phyloP scores from a whole-genome alignment of 2,888 invertebrate genomes.

The Dascillus cervinus region DNA sequence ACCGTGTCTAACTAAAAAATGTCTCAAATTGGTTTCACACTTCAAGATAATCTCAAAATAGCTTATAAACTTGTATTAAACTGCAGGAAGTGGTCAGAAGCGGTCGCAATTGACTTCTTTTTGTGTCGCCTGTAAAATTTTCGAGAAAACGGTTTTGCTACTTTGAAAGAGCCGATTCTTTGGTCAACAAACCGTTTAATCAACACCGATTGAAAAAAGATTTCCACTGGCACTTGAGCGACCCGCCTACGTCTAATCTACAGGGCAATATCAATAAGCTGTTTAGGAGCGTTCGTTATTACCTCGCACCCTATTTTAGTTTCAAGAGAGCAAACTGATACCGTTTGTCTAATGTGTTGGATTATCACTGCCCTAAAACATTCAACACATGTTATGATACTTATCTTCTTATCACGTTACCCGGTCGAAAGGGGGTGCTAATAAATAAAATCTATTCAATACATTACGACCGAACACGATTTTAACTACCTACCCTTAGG shows the following conservation, averaged over 20 bases:
- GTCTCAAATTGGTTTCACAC: constrained; percentile 7
- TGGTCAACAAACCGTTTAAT: too few relatives aligned
- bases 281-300: too few relatives aligned
- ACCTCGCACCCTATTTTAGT: constrained; percentile 10
- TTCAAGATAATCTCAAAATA: too few relatives aligned
- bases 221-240: constrained; percentile 18
- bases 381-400: constrained; percentile 38
- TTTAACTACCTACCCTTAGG: too few relatives aligned
- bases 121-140: not conserved
- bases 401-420: constrained; percentile 29
- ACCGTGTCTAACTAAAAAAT: constrained; percentile 9
- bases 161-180: not conserved
- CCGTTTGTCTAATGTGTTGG: constrained; percentile 23
- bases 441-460: too few relatives aligned
- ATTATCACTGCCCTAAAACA: constrained; percentile 25
- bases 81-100: too few relatives aligned
- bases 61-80: too few relatives aligned
- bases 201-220: constrained; percentile 13
- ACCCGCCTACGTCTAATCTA: constrained; percentile 20
- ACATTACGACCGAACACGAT: too few relatives aligned
- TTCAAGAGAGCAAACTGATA: constrained; percentile 15
- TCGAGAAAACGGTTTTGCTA: not conserved
- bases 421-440: constrained; percentile 14
- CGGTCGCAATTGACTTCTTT: not conserved
- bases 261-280: constrained; percentile 11